Evolutionary conservation across 2,888 invertebrate species (phyloP).

Genomic region (Pyralis farinalis): DNA sequence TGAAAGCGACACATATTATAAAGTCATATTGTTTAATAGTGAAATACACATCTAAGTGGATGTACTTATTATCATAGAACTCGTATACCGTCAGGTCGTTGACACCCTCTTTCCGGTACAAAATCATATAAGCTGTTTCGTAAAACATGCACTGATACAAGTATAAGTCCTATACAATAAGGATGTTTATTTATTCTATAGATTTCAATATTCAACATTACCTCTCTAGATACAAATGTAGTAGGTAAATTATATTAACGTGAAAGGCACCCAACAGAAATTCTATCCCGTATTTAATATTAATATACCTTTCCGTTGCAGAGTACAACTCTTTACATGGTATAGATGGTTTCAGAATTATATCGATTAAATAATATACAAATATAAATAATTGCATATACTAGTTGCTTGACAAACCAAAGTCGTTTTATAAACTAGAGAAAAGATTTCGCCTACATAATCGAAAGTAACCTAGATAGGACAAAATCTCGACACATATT

Average conservation of each 20-base stretch:
- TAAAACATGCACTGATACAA: conserved; percentile 40
- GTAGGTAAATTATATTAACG: conserved; percentile 55
- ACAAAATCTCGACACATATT: not conserved
- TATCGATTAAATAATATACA: conserved; percentile 17
- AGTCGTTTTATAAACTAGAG: not conserved
- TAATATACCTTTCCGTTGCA: conserved; percentile 32
- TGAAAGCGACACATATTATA: conserved; percentile 59
- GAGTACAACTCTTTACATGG: conserved; percentile 37
- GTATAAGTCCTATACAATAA: conserved; percentile 57
- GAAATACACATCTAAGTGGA: conserved; percentile 72
- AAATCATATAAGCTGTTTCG: conserved; percentile 60
- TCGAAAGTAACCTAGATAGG: not conserved
- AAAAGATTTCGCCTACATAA: not conserved
- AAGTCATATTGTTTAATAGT: conserved; percentile 69
- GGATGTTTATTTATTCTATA: conserved; percentile 61
- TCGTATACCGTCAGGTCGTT: conserved; percentile 36
- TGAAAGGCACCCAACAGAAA: conserved; percentile 49
- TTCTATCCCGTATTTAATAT: conserved; percentile 34
- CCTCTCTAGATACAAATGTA: conserved; percentile 70
- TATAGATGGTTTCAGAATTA: conserved; percentile 15
- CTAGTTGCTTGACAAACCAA: conserved; percentile 18
- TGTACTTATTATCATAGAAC: conserved; percentile 52
- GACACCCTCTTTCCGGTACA: conserved; percentile 62
- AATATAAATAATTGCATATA: conserved; percentile 3
- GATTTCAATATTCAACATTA: conserved; percentile 60